Evolutionary conservation across 2,113 vertebrate species (phyloP).

Genomic region (Centropus unirufus): DNA sequence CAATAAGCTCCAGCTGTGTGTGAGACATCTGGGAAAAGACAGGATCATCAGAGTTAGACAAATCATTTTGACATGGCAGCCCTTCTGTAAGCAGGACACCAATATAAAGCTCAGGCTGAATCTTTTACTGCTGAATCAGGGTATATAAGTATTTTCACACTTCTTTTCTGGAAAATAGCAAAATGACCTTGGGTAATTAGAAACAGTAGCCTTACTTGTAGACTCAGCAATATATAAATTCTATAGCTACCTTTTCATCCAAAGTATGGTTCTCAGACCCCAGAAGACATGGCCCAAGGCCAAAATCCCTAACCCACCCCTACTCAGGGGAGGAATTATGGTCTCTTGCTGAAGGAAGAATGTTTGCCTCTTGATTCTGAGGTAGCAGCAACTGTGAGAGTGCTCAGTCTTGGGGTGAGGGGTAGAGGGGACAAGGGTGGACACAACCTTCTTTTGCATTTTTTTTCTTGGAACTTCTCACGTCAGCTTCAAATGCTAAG

Average conservation of each 20-base stretch:
- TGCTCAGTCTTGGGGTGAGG: not conserved
- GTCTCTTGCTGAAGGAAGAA: not conserved
- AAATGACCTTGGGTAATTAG: not conserved
- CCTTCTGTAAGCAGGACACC: not conserved
- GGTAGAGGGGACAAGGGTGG: too few relatives aligned
- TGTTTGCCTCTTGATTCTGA: conserved; percentile 4
- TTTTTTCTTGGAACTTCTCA: not conserved
- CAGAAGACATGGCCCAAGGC: not conserved
- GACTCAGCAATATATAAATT: conserved; percentile 38
- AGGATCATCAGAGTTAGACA: not conserved
- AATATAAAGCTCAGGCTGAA: not conserved
- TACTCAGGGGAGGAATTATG: not conserved
- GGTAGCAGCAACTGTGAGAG: not conserved
- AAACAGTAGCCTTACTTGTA: conserved; percentile 37
- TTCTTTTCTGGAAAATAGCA: conserved; percentile 27
- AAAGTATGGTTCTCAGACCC: not conserved
- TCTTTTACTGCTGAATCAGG: conserved; percentile 28
- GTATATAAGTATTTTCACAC: conserved; percentile 33
- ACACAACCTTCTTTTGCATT: not conserved
- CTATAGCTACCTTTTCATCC: not conserved
- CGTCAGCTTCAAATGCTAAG: not conserved
- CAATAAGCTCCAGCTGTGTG: not conserved
- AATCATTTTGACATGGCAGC: conserved; percentile 37
- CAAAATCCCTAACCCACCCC: not conserved
- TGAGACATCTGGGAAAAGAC: not conserved